Percentiles rank a stretch among this genome's conserved stretches.
Conservation (phyloP, 2,888 invertebrate species). For the Stictocephala bisonia region DNA sequence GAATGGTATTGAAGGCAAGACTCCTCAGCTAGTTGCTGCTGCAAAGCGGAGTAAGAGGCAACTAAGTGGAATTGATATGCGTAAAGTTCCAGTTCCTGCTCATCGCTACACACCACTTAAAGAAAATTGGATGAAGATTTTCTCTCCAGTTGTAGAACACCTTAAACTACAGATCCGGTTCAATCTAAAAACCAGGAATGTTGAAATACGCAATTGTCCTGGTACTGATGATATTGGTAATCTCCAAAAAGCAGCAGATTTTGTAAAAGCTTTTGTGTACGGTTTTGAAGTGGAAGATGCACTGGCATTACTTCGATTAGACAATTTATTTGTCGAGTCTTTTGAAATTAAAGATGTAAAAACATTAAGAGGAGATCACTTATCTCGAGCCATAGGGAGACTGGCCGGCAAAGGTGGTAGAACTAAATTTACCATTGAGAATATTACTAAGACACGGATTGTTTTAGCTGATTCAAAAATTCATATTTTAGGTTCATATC, state of each 20-base stretch:
- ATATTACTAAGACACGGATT: slow-evolving; percentile 97
- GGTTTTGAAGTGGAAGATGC: slow-evolving; percentile 99
- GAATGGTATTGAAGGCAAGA: slow-evolving; percentile 72
- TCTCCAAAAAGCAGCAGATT: slow-evolving; percentile 97
- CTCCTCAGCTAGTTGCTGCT: slow-evolving; percentile 64
- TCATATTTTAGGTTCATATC: slow-evolving; percentile 96
- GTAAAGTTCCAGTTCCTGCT: slow-evolving; percentile 89
- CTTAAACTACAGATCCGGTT: slow-evolving; percentile 93
- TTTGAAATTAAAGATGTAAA: slow-evolving; percentile 98
- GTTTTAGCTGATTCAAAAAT: slow-evolving; percentile 97
- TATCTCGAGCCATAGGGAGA: slow-evolving; percentile 95
- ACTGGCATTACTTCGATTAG: slow-evolving; percentile 90
- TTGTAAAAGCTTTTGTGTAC: slow-evolving; percentile 94
- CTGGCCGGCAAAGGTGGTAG: slow-evolving; percentile 97
- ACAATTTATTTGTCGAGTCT: slow-evolving; percentile 96
- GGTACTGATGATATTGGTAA: slow-evolving; percentile 88
- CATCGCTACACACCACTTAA: slow-evolving; percentile 95
- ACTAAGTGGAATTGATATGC: slow-evolving; percentile 67
- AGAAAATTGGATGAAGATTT: slow-evolving; percentile 97
- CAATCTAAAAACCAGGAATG: slow-evolving; percentile 90
- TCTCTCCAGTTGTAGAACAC: slow-evolving; percentile 96
- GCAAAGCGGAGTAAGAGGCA: slow-evolving; percentile 66
- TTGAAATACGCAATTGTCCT: slow-evolving; percentile 80
- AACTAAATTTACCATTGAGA: slow-evolving; percentile 98
- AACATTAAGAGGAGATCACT: slow-evolving; percentile 93